Base-by-base conservation (phyloP, 2,888 invertebrate species). In the Conchocele bisecta region DNA sequence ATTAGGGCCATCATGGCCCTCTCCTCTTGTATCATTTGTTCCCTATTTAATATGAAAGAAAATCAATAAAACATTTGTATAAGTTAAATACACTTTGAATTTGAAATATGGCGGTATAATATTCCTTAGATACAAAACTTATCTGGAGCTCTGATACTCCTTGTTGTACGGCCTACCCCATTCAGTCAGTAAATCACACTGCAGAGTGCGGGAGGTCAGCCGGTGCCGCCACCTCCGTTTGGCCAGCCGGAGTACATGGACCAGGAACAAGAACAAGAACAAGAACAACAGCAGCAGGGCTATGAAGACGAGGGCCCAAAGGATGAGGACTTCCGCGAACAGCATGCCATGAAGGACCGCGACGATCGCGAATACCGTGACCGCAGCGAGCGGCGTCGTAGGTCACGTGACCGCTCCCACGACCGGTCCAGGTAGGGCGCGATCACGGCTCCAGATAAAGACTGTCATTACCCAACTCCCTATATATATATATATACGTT, bases 321-420 rank as follows among this genome's bases (percentile, higher is more conserved):
- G 24, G 75, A 78, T 51, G 74, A 75, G 15, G 76, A 77, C 33
- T 71, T 77, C 41, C 63, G 72, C 13, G 79, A 80, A 41, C 74
- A 76, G 42, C 75, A 80, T 50, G 79, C 79, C 48, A 64, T 77
- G 29, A 54, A 71, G 29, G 75, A 79, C 26, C 51, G 75, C 7
- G 79, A 83, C 26, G 74, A 79, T 5, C 31, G 51, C 15, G 51
- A 51, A 2, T n/a, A n/a, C 3, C 46, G 77, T 17, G 76, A 77
- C 28, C 53, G 75, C 15, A 39, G 66, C 20, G 72, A 75, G 29
- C 44, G 44, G 20, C 35, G 76, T 2, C 56, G 69, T 9, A 51
- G 53, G 24, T 61, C 61, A 1, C 44, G 68, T 4, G 68, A 76
- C 41, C 42, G 72, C 28, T 42, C 51, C 1, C 41, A 46, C 11